phyloP scores from a whole-genome alignment of 1,140 invertebrate genomes.

The Drosophila cardini region DNA sequence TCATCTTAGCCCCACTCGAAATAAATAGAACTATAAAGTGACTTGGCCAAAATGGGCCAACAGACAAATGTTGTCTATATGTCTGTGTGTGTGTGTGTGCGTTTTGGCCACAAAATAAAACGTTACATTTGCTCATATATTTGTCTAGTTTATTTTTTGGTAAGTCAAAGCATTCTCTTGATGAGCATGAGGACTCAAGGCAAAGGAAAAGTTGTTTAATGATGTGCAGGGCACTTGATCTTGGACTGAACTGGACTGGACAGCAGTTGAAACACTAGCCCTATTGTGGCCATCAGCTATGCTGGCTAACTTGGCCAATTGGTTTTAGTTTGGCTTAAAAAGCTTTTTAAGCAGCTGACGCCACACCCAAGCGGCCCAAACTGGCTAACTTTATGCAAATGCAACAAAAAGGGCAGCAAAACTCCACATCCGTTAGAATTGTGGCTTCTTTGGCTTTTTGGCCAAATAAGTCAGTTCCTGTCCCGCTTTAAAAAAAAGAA shows the following conservation, averaged over 20 bases:
- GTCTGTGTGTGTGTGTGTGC: conserved; percentile 1
- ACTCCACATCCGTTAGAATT: no score
- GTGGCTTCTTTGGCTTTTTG: conserved; percentile 24
- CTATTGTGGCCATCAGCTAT: conserved; percentile 21
- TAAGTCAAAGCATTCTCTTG: not conserved
- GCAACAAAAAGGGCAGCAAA: conserved; percentile 25
- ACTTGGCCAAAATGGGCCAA: conserved; percentile 34
- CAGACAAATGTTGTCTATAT: conserved; percentile 39
- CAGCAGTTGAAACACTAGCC: conserved; percentile 15
- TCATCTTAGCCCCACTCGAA: conserved; percentile 21
- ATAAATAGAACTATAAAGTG: conserved; percentile 56
- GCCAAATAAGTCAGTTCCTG: conserved; percentile 58
- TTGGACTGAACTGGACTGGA: not conserved
- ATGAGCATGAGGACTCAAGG: not conserved
- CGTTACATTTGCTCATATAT: conserved; percentile 43
- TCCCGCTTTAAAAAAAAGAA: conserved; percentile 3
- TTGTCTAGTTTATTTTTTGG: conserved; percentile 33
- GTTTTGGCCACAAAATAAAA: conserved; percentile 46
- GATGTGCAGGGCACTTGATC: conserved; percentile 32
- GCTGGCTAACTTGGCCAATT: conserved; percentile 18
- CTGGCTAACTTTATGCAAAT: conserved; percentile 80
- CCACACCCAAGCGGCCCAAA: conserved; percentile 30
- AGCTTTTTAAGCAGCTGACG: conserved; percentile 77
- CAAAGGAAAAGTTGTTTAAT: conserved; percentile 23
- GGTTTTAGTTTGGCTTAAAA: conserved; percentile 55